Conservation (phyloP, 2,888 invertebrate genomes). For the Gasteruption jaculator region DNA sequence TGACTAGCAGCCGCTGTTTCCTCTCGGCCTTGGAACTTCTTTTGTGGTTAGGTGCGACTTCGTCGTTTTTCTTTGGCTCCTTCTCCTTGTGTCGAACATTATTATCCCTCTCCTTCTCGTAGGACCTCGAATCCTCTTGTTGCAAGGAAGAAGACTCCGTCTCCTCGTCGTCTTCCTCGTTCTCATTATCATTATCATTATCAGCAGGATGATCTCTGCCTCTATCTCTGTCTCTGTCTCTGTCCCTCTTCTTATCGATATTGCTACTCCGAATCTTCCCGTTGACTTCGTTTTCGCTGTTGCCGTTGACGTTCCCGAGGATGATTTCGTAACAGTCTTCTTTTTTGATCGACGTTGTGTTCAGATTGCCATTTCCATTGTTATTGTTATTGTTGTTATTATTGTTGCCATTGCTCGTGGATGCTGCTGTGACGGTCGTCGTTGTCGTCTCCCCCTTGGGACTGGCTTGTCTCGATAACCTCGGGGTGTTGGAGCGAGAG, state of each 20-base stretch:
- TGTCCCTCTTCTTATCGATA: conserved; percentile 11
- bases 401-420: conserved; percentile 1
- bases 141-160: conserved; percentile 21
- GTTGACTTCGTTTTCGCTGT: conserved; percentile 22
- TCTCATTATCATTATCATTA: background rate
- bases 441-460: conserved; percentile 31
- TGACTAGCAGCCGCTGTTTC: conserved; percentile 44
- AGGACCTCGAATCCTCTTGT: conserved; percentile 12
- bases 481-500: conserved; percentile 38
- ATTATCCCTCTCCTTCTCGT: conserved; percentile 6
- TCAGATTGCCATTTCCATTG: conserved; percentile 12
- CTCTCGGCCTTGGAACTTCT: conserved; percentile 41
- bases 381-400: no score
- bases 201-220: no score
- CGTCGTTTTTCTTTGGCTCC: conserved; percentile 22
- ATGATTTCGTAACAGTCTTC: conserved; percentile 40
- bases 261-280: conserved; percentile 17
- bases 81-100: no score
- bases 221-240: conserved; percentile 12
- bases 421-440: conserved; percentile 11
- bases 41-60: conserved; percentile 36
- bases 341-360: conserved; percentile 24
- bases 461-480: conserved; percentile 39
- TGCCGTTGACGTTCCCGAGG: conserved; percentile 23
- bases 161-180: conserved; percentile 19